Evolutionary conservation across 2,797 vertebrate genomes (phyloP), one percentile per base, ranked within the genome.

Genomic region (Trematomus bernacchii): DNA sequence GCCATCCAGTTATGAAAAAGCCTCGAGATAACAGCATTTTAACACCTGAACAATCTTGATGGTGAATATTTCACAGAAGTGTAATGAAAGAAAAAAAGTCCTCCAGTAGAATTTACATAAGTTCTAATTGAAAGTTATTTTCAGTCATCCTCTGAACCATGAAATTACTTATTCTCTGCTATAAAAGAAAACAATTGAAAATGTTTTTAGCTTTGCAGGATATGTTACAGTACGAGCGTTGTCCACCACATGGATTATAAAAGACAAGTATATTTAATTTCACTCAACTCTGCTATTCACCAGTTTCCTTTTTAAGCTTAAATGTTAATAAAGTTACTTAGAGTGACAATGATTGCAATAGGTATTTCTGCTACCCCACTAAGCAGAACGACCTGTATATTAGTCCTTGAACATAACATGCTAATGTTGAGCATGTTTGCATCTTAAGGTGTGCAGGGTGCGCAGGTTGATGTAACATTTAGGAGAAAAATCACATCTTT

Each of bases 31-130:
- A 78, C 46, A 64, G 52, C 55, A 71, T 75, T 83, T 85, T 76
- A 82, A 81, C 63, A 85, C 69, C 53, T 76, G 54, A 82, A 51
- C 62, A 72, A 65, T 59, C 57, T 80, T 43, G n/a, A 82, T 84
- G 69, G 75, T 73, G 62, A 60, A 76, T 44, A 78, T 78, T 79
- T 76, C 71, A 82, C 52, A 71, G 30, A 64, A 69, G 54, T 10
- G 1, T 80, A 80, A 82, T 76, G 43, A 79, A 77, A 70, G 14
- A 44, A 73, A 72, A 67, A 30, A 33, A 13, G 1, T 40, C 73
- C 65, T 23, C 30, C 37, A 65, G 42, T n/a, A 50, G 51, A 46
- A 60, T 76, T 42, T 46, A 63, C 44, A 55, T 6, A 63, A 13
- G n/a, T 33, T 16, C 43, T 84, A 71, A 75, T 70, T 83, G 53